Evolutionary conservation across 2,888 invertebrate species (phyloP).

Genomic region (Dolichomitus sp.): DNA sequence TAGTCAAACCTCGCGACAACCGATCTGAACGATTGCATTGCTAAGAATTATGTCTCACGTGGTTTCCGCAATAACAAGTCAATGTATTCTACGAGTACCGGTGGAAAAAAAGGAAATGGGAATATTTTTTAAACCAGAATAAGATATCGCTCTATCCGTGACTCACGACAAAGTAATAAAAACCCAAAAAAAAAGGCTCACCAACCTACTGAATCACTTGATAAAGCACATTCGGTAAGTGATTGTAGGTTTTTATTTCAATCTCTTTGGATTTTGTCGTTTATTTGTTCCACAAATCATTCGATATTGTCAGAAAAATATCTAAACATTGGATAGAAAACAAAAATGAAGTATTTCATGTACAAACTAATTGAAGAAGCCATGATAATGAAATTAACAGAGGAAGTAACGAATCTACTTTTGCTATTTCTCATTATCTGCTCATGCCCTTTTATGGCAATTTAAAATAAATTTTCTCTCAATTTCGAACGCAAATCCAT

Average conservation of each 20-base stretch:
- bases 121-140: constrained; percentile 52
- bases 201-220: constrained; percentile 5
- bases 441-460: too few relatives aligned
- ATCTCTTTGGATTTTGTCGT: neutral
- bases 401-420: too few relatives aligned
- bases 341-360: too few relatives aligned
- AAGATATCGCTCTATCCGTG: constrained; percentile 25
- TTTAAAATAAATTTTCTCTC: too few relatives aligned
- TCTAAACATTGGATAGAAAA: too few relatives aligned
- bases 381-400: too few relatives aligned
- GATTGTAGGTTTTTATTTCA: constrained; percentile 24
- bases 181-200: constrained; percentile 7
- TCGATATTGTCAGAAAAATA: too few relatives aligned
- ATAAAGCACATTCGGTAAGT: constrained; percentile 12
- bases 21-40: constrained; percentile 54
- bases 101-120: constrained; percentile 14
- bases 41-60: constrained; percentile 52
- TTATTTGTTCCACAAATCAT: too few relatives aligned
- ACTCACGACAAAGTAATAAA: constrained; percentile 4
- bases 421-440: too few relatives aligned
- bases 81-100: constrained; percentile 25
- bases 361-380: too few relatives aligned
- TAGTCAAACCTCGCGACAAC: constrained; percentile 62
- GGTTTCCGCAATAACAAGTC: constrained; percentile 47
- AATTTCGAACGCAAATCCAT: too few relatives aligned